Evolutionary conservation across 2,888 invertebrate genomes (phyloP), one percentile per base, ranked within the genome.

Genomic region (Linyphia triangularis): DNA sequence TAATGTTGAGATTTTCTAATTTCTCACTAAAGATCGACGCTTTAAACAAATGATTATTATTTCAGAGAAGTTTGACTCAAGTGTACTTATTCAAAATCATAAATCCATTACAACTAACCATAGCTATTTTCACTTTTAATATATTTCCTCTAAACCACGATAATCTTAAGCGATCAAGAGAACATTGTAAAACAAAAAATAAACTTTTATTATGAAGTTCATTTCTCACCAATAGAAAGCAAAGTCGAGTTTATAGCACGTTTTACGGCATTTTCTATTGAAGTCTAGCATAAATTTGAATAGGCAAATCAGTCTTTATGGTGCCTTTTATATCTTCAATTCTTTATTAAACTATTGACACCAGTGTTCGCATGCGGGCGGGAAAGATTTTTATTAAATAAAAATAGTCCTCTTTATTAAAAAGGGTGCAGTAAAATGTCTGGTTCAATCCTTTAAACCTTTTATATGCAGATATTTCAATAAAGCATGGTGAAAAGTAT

Each of bases 321-420:
- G 13, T 1, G 9, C 43, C 43, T 63, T 63, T 26, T 24, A 37
- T 72, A n/a, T 28, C 28, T 51, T n/a, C 59, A 28, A 30, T 13
- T 73, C 73, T 22, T 57, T 57, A 59, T 59, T 73, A n/a, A 33
- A 28, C 73, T 30, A 59, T 73, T 59, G 51, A 59, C 73, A 57
- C 73, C 73, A 22, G 19, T 59, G 30, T 73, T 73, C 57, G 57
- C 57, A 33, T 37, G 51, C 72, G 51, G 7, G 5, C 9, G n/a
- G 28, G 28, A 26, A 9, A n/a, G 24, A 19, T 16, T 33, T 73
- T 63, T 63, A 63, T 63, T 24, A 63, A 63, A 63, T 30, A 73
- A 59, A 30, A 51, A 30, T 6, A 5, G 1, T 0, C 9, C 33
- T 30, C 33, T 26, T 13, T 63, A 26, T 63, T 26, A 63, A 63